Percentiles rank a stretch among this genome's conserved stretches.
phyloP scores from a whole-genome alignment of 1,140 invertebrate species.

The Ctenoplectra terminalis region DNA sequence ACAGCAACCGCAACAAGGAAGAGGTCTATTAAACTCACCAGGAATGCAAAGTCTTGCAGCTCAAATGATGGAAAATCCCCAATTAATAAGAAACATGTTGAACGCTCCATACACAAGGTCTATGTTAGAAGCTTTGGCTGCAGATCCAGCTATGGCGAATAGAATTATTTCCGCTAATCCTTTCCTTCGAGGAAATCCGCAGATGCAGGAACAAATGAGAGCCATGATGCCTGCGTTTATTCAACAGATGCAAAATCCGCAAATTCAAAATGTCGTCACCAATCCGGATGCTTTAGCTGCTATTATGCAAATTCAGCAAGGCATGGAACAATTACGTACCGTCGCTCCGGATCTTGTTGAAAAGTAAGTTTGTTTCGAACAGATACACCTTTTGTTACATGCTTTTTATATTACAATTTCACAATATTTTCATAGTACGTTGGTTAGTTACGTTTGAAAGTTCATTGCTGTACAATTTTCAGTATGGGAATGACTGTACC shows the following conservation, averaged over 20 bases:
- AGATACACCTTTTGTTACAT: no score
- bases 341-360: constrained; percentile 93
- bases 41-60: constrained; percentile 95
- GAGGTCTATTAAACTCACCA: constrained; percentile 87
- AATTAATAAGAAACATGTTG: constrained; percentile 95
- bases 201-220: constrained; percentile 94
- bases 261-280: constrained; percentile 93
- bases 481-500: constrained; percentile 78
- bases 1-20: constrained; percentile 55
- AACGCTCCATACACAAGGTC: constrained; percentile 95
- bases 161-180: constrained; percentile 93
- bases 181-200: constrained; percentile 93
- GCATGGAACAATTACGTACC: constrained; percentile 93
- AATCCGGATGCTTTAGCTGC: constrained; percentile 97
- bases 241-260: constrained; percentile 96
- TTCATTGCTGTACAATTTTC: constrained; percentile 25
- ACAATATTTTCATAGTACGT: constrained; percentile 56
- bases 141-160: constrained; percentile 92
- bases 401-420: neutral
- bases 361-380: constrained; percentile 78
- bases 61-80: constrained; percentile 97
- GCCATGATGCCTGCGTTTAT: constrained; percentile 95
- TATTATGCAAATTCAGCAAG: constrained; percentile 97
- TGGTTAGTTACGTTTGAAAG: neutral
- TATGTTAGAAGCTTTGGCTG: constrained; percentile 92